Conservation (phyloP, 2,888 invertebrate species). For the Parascotia fuliginaria region DNA sequence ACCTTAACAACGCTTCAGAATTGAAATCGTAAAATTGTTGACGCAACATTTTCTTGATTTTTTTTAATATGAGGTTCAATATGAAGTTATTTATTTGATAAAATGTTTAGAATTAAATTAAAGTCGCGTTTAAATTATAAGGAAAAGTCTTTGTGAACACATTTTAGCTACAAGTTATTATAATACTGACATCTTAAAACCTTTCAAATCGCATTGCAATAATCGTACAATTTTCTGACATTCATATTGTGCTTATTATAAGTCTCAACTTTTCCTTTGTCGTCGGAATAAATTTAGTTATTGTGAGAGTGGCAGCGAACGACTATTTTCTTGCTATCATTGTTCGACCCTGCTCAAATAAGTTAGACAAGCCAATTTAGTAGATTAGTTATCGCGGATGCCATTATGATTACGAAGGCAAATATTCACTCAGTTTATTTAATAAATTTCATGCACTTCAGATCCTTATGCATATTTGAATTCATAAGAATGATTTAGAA, state of each 20-base stretch:
- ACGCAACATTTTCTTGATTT: too few species aligned
- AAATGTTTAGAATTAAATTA: not conserved
- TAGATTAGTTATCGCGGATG: conserved; percentile 43
- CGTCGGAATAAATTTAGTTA: conserved; percentile 10
- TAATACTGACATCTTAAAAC: not conserved
- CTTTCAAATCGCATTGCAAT: not conserved
- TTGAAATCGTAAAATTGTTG: not conserved
- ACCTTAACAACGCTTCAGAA: not conserved
- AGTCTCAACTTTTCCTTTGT: conserved; percentile 6
- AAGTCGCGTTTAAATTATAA: too few species aligned
- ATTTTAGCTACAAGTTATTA: too few species aligned
- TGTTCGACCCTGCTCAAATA: conserved; percentile 43
- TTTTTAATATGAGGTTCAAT: too few species aligned
- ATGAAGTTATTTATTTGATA: too few species aligned
- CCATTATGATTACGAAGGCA: conserved; percentile 37
- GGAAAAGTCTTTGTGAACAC: too few species aligned
- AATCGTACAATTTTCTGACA: not conserved
- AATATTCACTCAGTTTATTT: conserved; percentile 26
- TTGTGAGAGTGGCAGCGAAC: conserved; percentile 8
- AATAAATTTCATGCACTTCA: conserved; percentile 32
- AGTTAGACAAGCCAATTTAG: conserved; percentile 40
- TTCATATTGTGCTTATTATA: conserved; percentile 8
- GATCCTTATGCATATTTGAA: conserved; percentile 26
- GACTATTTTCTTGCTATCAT: conserved; percentile 37
- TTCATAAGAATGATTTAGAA: not conserved